Conservation (phyloP, 2,113 vertebrate species). For the Hypanus sabinus region DNA sequence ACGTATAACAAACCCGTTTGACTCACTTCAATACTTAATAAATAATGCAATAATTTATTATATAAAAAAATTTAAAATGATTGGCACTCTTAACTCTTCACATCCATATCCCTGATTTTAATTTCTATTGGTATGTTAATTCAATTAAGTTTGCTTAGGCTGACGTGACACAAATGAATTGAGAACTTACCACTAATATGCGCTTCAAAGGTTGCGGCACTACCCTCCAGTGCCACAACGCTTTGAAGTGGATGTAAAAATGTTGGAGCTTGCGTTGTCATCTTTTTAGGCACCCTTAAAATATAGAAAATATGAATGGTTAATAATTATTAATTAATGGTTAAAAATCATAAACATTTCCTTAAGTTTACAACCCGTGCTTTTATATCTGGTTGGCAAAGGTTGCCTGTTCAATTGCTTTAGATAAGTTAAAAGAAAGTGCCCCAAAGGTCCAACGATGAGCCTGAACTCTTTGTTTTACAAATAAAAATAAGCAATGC, state of each 20-base stretch:
- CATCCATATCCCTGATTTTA: conserved; percentile 38
- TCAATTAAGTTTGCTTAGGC: conserved; percentile 41
- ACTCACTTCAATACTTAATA: not conserved
- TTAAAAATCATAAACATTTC: not conserved
- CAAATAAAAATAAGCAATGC: not conserved
- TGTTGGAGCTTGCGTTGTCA: conserved; percentile 87
- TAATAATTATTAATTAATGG: no score
- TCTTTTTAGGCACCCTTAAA: conserved; percentile 82
- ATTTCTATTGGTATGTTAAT: conserved; percentile 41
- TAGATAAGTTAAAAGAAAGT: not conserved
- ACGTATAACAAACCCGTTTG: not conserved
- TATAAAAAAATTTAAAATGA: not conserved
- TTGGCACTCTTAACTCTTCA: not conserved
- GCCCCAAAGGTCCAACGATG: not conserved
- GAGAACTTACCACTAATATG: conserved; percentile 87
- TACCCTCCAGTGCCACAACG: conserved; percentile 99
- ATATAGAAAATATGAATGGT: conserved; percentile 40
- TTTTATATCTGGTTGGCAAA: not conserved
- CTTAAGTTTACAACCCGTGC: not conserved
- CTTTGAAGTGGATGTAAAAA: conserved; percentile 94
- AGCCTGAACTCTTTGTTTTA: not conserved
- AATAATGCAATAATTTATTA: not conserved
- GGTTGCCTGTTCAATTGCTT: not conserved
- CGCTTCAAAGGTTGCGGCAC: conserved; percentile 97
- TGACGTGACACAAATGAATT: conserved; percentile 33